phyloP scores from a whole-genome alignment of 2,113 vertebrate species.

The Anoura caudifer region DNA sequence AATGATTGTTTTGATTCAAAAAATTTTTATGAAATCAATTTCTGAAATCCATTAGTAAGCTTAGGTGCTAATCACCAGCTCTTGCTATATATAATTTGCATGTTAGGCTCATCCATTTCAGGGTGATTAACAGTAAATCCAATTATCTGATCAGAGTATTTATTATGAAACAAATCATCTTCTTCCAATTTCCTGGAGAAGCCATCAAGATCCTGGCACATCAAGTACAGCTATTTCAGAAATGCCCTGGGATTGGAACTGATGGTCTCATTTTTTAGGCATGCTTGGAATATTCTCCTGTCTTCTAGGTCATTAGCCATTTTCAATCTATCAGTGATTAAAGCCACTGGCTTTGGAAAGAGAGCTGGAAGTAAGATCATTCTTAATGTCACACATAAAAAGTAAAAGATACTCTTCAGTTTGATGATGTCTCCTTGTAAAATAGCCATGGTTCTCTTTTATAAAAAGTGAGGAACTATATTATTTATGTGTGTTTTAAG shows the following conservation, averaged over 20 bases:
- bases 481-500: neutral
- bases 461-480: neutral
- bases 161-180: conserved; percentile 29
- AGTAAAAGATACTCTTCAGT: neutral
- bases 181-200: neutral
- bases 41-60: conserved; percentile 39
- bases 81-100: neutral
- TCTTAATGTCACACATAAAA: neutral
- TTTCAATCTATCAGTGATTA: conserved; percentile 13
- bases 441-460: neutral
- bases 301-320: conserved; percentile 35
- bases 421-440: neutral
- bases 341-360: conserved; percentile 40
- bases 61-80: neutral
- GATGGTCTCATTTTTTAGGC: conserved; percentile 45
- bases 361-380: conserved; percentile 31
- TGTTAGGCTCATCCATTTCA: conserved; percentile 28
- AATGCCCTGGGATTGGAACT: conserved; percentile 23
- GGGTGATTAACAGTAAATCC: conserved; percentile 32
- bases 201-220: neutral
- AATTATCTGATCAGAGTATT: conserved; percentile 15
- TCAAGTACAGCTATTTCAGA: conserved; percentile 41
- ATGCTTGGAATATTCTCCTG: conserved; percentile 38
- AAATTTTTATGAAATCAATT: neutral
- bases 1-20: neutral